These are phyloP conservation scores for Epirrhoe alternata DNA, from an alignment of 2,888 invertebrate species.

Conservation along the genomic window DNA sequence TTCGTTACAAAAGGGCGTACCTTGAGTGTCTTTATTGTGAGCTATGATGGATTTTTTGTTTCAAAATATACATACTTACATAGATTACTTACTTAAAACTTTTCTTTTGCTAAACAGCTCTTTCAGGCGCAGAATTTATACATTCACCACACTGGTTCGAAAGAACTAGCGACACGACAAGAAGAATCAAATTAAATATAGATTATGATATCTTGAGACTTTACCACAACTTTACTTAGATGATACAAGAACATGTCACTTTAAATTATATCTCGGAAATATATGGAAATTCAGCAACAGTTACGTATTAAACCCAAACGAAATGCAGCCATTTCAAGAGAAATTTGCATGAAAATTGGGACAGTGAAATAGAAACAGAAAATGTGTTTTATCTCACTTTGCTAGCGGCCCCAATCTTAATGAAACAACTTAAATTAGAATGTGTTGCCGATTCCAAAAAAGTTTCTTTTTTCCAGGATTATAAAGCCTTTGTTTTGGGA, in stretches of 20 bases:
- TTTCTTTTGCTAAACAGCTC: too few species aligned
- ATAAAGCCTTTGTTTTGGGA: conserved; percentile 2
- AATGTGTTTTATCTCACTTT: conserved; percentile 2
- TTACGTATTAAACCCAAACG: too few species aligned
- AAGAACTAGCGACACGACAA: too few species aligned
- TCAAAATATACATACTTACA: not conserved
- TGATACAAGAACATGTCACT: too few species aligned
- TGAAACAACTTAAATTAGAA: conserved; percentile 37
- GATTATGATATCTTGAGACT: too few species aligned
- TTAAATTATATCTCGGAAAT: too few species aligned
- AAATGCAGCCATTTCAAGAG: not conserved
- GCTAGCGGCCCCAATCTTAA: conserved; percentile 32
- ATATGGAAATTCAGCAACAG: too few species aligned
- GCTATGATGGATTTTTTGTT: not conserved
- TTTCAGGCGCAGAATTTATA: too few species aligned
- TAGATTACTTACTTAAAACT: too few species aligned
- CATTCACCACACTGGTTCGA: too few species aligned
- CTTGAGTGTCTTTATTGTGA: not conserved
- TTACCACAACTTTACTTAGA: too few species aligned
- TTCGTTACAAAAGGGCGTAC: conserved; percentile 22
- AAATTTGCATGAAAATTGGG: not conserved
- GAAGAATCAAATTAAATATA: too few species aligned
- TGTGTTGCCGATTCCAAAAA: conserved; percentile 28
- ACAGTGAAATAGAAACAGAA: not conserved
- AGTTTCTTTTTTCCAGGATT: conserved; percentile 8